A percentile compares a stretch with the other conserved stretches of the same genome.
These are phyloP conservation scores for Gari tellinella DNA, from an alignment of 2,888 invertebrate genomes.

Conservation along the genomic window DNA sequence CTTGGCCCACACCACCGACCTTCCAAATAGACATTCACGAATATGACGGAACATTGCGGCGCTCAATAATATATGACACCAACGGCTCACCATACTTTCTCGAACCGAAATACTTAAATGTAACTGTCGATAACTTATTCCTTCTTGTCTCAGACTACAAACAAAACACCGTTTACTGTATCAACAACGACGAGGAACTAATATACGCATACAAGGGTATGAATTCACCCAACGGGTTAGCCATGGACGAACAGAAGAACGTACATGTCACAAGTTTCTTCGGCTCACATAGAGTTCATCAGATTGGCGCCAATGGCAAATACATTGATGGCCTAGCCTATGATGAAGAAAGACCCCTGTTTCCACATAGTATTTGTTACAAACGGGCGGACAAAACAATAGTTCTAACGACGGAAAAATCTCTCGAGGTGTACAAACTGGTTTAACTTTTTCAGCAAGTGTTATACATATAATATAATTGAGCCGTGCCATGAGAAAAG, in stretches of 20 bases:
- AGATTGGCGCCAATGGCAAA: slow-evolving; percentile 49
- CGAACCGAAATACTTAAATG: slow-evolving; percentile 54
- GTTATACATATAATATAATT: too few relatives aligned
- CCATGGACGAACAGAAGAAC: slow-evolving; percentile 53
- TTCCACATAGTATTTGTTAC: slow-evolving; percentile 57
- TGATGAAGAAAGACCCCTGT: slow-evolving; percentile 39
- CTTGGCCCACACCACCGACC: slow-evolving; percentile 38
- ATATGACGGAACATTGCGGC: slow-evolving; percentile 44
- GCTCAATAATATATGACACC: slow-evolving; percentile 41
- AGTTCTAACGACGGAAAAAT: slow-evolving; percentile 48
- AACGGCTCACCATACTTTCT: slow-evolving; percentile 36
- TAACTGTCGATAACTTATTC: slow-evolving; percentile 50
- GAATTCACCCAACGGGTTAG: slow-evolving; percentile 52
- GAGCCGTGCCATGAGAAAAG: too few relatives aligned
- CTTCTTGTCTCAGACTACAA: slow-evolving; percentile 54
- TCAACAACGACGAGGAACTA: slow-evolving; percentile 50
- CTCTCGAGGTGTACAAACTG: slow-evolving; percentile 50
- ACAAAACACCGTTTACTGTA: slow-evolving; percentile 39
- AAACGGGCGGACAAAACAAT: slow-evolving; percentile 45
- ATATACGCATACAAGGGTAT: slow-evolving; percentile 52
- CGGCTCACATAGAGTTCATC: slow-evolving; percentile 51
- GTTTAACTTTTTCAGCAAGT: too few relatives aligned
- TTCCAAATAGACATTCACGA: slow-evolving; percentile 53
- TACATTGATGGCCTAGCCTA: slow-evolving; percentile 46
- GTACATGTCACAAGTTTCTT: slow-evolving; percentile 54